A percentile compares a stretch with the other conserved stretches of the same genome.
Evolutionary conservation across 2,888 invertebrate species (phyloP).

Genomic region (Chrysotoxum bicinctum): DNA sequence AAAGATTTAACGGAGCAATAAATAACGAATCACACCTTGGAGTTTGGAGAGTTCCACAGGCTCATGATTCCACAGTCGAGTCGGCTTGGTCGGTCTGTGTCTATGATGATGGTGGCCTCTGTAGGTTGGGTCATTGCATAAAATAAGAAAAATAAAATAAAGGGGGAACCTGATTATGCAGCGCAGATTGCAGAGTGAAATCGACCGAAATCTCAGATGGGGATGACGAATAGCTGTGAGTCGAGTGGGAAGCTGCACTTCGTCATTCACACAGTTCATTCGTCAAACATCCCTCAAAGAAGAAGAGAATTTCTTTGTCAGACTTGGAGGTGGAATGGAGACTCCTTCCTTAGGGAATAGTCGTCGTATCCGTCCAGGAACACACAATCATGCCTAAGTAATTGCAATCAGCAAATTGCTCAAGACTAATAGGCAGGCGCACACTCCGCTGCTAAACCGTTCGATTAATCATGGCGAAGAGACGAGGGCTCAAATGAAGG

Average conservation of each 20-base stretch:
- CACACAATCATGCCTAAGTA: slow-evolving; percentile 42
- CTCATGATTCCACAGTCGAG: background rate
- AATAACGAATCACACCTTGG: slow-evolving; percentile 66
- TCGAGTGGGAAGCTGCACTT: slow-evolving; percentile 36
- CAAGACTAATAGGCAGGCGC: slow-evolving; percentile 64
- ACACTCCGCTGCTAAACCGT: slow-evolving; percentile 51
- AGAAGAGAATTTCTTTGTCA: slow-evolving; percentile 10
- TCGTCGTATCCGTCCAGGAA: background rate
- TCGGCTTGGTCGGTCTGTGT: background rate
- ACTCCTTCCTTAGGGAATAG: slow-evolving; percentile 55
- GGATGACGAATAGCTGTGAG: slow-evolving; percentile 36
- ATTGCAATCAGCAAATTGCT: slow-evolving; percentile 68
- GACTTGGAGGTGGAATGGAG: background rate
- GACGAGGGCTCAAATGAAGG: background rate
- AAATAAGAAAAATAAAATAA: background rate
- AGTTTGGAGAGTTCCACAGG: slow-evolving; percentile 42
- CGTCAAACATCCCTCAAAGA: slow-evolving; percentile 40
- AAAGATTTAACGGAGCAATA: slow-evolving; percentile 70
- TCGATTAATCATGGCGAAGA: slow-evolving; percentile 50
- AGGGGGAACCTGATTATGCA: slow-evolving; percentile 30
- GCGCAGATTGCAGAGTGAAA: slow-evolving; percentile 40
- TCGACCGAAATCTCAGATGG: slow-evolving; percentile 17
- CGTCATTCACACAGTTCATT: slow-evolving; percentile 53
- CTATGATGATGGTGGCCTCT: background rate
- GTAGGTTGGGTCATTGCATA: slow-evolving; percentile 36